Conservation (phyloP, 64 coral and sea anemone species). For the Pocillopora damicornis region DNA sequence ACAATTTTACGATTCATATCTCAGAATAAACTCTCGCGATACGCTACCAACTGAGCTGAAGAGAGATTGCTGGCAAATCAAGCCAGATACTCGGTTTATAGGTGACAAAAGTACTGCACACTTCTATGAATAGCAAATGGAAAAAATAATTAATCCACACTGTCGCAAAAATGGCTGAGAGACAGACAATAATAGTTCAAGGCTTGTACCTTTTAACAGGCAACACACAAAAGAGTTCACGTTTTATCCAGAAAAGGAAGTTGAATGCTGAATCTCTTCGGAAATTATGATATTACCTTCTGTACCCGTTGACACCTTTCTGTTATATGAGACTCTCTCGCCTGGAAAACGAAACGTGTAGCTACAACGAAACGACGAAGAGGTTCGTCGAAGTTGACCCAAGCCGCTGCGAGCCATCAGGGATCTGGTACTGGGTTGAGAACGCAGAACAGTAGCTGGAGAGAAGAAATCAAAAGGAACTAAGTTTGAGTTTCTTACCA, state of each 20-base stretch:
- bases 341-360: constrained; percentile 68
- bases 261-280: neutral
- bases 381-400: constrained; percentile 34
- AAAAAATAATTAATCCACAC: no score
- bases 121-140: no score
- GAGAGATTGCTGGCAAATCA: no score
- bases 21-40: no score
- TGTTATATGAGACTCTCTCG: constrained; percentile 80
- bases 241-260: no score
- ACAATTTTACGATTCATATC: neutral
- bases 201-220: no score
- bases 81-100: no score
- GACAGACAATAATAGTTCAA: no score
- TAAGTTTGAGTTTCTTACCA: neutral
- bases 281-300: constrained; percentile 41
- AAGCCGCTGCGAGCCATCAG: constrained; percentile 14
- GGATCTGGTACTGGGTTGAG: constrained; percentile 9
- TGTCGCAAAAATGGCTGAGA: no score
- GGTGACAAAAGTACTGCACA: no score
- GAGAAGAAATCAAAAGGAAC: neutral
- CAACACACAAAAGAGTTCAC: no score
- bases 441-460: constrained; percentile 2
- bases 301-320: constrained; percentile 35
- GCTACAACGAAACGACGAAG: constrained; percentile 65
- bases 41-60: no score